phyloP scores from a whole-genome alignment of 2,113 vertebrate species.

The Serilophus lunatus region DNA sequence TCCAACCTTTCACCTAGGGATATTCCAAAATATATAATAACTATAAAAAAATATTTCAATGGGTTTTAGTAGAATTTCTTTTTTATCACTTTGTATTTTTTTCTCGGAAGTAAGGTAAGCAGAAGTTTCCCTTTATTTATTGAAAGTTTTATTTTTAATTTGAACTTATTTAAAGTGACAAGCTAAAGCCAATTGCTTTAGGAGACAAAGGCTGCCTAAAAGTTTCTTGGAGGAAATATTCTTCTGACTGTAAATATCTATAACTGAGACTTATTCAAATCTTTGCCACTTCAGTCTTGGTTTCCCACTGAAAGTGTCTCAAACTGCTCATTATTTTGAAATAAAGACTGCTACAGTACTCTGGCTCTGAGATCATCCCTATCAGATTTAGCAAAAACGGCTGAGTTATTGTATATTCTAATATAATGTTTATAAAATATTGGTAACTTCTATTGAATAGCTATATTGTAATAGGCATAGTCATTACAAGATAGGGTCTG shows the following conservation, averaged over 20 bases:
- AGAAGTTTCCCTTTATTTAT: background rate
- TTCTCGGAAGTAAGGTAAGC: background rate
- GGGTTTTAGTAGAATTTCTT: background rate
- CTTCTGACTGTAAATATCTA: background rate
- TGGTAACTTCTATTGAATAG: background rate
- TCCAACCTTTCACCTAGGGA: background rate
- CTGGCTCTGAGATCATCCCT: background rate
- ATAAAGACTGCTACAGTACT: background rate
- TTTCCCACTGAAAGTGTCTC: background rate
- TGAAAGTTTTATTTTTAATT: background rate
- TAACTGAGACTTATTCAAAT: background rate
- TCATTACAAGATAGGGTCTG: background rate
- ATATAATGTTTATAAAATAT: background rate
- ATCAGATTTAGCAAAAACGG: background rate
- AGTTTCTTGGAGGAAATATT: background rate
- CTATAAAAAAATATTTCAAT: background rate
- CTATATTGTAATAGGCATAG: fast-evolving
- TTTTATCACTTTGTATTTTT: background rate
- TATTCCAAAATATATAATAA: background rate
- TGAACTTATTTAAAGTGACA: background rate
- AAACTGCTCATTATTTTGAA: background rate
- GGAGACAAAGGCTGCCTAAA: background rate
- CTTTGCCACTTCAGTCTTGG: background rate
- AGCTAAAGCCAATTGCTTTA: background rate
- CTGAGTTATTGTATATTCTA: background rate